Evolutionary conservation across 2,113 vertebrate species (phyloP).

Genomic region (Corythoichthys haematopterus): DNA sequence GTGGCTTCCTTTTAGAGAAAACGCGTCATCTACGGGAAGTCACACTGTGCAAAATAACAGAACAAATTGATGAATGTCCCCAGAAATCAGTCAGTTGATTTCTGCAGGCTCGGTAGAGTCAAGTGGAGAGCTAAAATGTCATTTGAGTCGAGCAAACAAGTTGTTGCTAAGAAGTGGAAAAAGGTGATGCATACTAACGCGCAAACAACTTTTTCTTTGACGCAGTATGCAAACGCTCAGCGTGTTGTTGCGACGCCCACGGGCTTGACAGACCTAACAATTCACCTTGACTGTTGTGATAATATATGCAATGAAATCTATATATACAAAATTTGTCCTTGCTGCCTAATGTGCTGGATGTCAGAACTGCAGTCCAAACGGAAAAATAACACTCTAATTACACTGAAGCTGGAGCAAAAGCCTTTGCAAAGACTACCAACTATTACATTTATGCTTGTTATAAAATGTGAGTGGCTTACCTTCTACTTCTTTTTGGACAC

Average conservation of each 20-base stretch:
- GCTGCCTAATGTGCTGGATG: conserved; percentile 63
- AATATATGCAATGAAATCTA: conserved; percentile 42
- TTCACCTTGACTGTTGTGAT: conserved; percentile 51
- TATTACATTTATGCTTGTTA: conserved; percentile 36
- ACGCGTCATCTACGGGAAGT: not conserved
- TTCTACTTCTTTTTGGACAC: conserved; percentile 72
- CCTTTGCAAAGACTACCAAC: conserved; percentile 36
- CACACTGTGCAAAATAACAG: conserved; percentile 11
- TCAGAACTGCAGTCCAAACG: conserved; percentile 77
- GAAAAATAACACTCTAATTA: conserved; percentile 62
- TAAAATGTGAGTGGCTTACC: conserved; percentile 66
- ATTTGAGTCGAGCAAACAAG: conserved; percentile 23
- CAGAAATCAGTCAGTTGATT: conserved; percentile 20
- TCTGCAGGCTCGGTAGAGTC: conserved; percentile 14
- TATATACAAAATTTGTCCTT: conserved; percentile 47
- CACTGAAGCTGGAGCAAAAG: conserved; percentile 35
- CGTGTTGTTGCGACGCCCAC: conserved; percentile 37
- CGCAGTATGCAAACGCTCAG: conserved; percentile 29
- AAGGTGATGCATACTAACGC: conserved; percentile 16
- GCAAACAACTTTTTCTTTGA: conserved; percentile 19
- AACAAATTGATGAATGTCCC: conserved; percentile 21
- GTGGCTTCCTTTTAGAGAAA: conserved; percentile 4
- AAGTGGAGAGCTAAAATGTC: conserved; percentile 23
- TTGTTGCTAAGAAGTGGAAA: conserved; percentile 24
- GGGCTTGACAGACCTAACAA: conserved; percentile 38